Base-by-base conservation (phyloP, 2,113 vertebrate genomes). In the Apistogramma diplotaenia region DNA sequence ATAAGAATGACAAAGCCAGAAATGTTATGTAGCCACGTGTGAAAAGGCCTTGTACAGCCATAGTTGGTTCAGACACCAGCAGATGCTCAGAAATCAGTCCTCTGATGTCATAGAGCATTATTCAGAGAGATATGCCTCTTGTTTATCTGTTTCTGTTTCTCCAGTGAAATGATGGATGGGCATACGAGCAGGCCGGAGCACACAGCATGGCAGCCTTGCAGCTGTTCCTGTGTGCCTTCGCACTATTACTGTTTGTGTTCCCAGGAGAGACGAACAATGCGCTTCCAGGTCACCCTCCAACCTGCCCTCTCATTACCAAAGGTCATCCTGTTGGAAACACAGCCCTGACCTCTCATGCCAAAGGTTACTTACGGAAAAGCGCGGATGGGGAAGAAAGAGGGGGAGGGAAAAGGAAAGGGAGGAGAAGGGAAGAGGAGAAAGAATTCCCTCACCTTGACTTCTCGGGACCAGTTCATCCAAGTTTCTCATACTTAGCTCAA, bases 231-330 rank as follows among this genome's bases (percentile, higher is more conserved):
- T 91, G 85, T 85, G 87, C 84, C 71, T 89, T 80, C n/a, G 57
- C 49, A 37, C 43, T 4, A 19, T 76, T 76, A 86, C 73, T 93
- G 89, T 93, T 93, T 94, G 91, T 92, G 82, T 94, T 93, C 93
- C 93, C 92, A 92, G 89, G 91, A 91, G 86, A 82, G 70, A 76
- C 25, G 76, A 79, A 94, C 87, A 94, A 93, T 91, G 82, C 79
- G 61, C 89, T 93, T 94, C 90, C 92, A 92, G 91, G 91, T 93
- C 85, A 53, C 80, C 74, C 74, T 13, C 83, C 72, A 87, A 86
- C 86, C 88, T 93, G 77, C 82, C 83, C 91, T 84, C 92, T 93
- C 85, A 91, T 93, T 92, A 91, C 71, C 78, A 86, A 46, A 89
- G 90, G 90, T 90, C 92, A 88, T 61, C 67, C 55, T 72, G 82